phyloP scores from a whole-genome alignment of 2,797 vertebrate species.

The Percopsis omiscomaycus region DNA sequence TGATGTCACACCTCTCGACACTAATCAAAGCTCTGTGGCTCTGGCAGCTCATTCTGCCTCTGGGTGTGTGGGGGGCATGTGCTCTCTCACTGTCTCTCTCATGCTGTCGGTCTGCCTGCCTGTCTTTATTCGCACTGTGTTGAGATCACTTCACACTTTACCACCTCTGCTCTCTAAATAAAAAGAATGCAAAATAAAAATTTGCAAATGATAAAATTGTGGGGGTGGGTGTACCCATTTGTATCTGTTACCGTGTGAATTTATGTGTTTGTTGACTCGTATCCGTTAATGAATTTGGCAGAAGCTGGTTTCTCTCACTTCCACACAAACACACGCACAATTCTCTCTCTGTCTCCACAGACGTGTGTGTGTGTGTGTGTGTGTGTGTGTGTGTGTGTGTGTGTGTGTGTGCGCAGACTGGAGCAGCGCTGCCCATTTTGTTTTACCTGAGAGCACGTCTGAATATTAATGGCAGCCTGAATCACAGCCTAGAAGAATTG shows the following conservation, averaged over 20 bases:
- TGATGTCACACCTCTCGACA: slow-evolving; percentile 18
- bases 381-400: background rate
- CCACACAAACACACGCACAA: too few relatives aligned
- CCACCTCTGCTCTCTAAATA: too few relatives aligned
- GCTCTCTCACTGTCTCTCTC: background rate
- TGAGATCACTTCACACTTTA: too few relatives aligned
- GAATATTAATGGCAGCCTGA: slow-evolving; percentile 72
- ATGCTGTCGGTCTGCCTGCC: too few relatives aligned
- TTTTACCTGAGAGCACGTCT: slow-evolving; percentile 73
- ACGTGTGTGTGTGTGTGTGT: too few relatives aligned
- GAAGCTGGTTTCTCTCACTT: background rate
- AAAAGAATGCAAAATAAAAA: too few relatives aligned
- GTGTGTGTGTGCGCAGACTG: slow-evolving; percentile 33
- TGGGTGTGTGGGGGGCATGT: background rate
- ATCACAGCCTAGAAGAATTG: slow-evolving; percentile 64
- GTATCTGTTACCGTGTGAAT: slow-evolving; percentile 2
- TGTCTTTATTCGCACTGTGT: too few relatives aligned
- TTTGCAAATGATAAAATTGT: too few relatives aligned
- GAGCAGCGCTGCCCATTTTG: slow-evolving; percentile 67
- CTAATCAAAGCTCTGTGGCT: slow-evolving; percentile 43
- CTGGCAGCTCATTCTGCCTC: too few relatives aligned
- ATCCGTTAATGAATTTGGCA: background rate
- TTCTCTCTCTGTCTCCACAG: too few relatives aligned
- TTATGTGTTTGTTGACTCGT: background rate
- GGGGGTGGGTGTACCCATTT: background rate